Evolutionary conservation across 1,140 invertebrate genomes (phyloP), one percentile per base, ranked within the genome.

Genomic region (Tetragnatha versicolor): DNA sequence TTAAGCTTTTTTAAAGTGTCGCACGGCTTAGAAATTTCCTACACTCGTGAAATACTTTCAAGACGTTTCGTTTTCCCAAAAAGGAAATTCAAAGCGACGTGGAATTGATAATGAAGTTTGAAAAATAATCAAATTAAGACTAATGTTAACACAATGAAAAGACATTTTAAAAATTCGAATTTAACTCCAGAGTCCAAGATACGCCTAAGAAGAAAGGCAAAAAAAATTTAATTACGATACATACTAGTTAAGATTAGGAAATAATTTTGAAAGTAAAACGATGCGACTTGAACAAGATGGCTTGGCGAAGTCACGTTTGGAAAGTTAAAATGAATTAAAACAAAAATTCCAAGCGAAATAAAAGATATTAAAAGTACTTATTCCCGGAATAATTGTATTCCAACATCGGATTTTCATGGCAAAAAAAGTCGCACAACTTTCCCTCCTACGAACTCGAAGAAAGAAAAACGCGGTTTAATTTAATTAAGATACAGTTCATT

Each of bases 401-500:
- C 35, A 27, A 58, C 14, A 33, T 58, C 55, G 17, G 2, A 22
- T 51, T 51, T 51, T 20, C 10, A 14, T 17, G n/a, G 22, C 31
- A 55, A 55, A 58, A 58, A 33, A 58, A 31, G 27, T 4, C n/a
- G n/a, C n/a, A n/a, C n/a, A n/a, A n/a, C n/a, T n/a, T n/a, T n/a
- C n/a, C n/a, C n/a, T n/a, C n/a, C n/a, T n/a, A n/a, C n/a, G n/a
- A n/a, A n/a, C n/a, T n/a, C n/a, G n/a, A 7, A 33, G 31, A 31
- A 58, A 58, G 55, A 31, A 3, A 58, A 58, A 58, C 29, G 31
- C 35, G 55, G 35, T 31, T 58, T 58, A 58, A 58, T 58, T 58
- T n/a, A 58, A 58, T 58, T 58, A 58, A 58, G 55, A 33, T 33
- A 58, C 55, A 58, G 55, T 58, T 58, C 55, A 58, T 33, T 58